Conservation (phyloP, 1,140 invertebrate genomes). For the Rhyacophila brunnea region DNA sequence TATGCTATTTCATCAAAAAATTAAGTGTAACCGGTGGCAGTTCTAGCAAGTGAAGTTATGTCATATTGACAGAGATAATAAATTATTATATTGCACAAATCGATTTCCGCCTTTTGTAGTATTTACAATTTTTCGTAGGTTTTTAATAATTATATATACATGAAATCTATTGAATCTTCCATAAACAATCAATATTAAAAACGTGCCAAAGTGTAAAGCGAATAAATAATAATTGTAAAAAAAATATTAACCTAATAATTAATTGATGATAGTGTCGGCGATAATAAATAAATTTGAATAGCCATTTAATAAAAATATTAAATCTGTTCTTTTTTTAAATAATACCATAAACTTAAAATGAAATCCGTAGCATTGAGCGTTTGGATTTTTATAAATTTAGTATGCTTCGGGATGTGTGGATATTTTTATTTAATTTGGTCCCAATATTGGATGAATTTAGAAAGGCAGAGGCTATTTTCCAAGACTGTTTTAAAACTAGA, state of each 20-base stretch:
- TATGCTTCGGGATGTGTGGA: conserved; percentile 68
- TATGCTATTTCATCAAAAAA: neutral
- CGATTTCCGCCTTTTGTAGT: conserved; percentile 24
- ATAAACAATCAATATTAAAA: neutral
- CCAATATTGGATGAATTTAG: conserved; percentile 65
- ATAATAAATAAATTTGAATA: conserved; percentile 1
- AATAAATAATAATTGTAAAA: neutral
- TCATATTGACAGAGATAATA: conserved; percentile 6
- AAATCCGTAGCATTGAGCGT: conserved; percentile 63
- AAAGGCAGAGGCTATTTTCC: conserved; percentile 49
- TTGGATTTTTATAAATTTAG: conserved; percentile 69
- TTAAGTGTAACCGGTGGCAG: neutral
- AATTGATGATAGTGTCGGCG: neutral
- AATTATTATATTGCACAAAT: conserved; percentile 10
- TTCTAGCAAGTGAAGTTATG: neutral
- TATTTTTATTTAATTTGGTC: conserved; percentile 71
- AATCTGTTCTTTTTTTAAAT: neutral
- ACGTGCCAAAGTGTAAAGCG: neutral
- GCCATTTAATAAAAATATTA: neutral
- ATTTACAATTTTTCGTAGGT: neutral
- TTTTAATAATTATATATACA: neutral
- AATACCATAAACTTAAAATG: conserved; percentile 44
- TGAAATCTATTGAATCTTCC: neutral
- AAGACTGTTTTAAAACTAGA: conserved; percentile 41
- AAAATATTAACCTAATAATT: neutral